Percentiles rank a stretch among this genome's conserved stretches.
Evolutionary conservation across 1,140 invertebrate species (phyloP).

Genomic region (Drosophila ogumai): DNA sequence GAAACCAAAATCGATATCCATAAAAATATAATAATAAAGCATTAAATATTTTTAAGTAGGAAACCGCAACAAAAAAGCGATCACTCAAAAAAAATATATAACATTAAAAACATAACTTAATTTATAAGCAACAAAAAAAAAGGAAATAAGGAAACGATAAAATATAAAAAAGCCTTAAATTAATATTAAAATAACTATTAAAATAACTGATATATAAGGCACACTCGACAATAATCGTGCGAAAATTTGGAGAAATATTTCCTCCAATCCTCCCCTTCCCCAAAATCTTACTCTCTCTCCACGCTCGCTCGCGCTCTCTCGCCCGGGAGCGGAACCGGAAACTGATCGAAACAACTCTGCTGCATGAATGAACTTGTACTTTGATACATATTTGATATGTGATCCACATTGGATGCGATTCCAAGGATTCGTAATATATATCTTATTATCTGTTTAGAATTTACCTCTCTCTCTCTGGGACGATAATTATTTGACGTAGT

Average conservation of each 20-base stretch:
- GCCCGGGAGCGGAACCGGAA: constrained; percentile 31
- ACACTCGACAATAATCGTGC: constrained; percentile 4
- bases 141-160: constrained; percentile 15
- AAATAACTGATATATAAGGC: constrained; percentile 36
- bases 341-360: constrained; percentile 82
- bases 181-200: constrained; percentile 41
- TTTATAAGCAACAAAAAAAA: constrained; percentile 36
- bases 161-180: constrained; percentile 21
- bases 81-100: constrained; percentile 25
- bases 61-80: constrained; percentile 11
- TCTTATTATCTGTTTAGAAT: constrained; percentile 21
- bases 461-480: background rate
- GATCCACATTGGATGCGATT: constrained; percentile 14
- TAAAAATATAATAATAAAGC: constrained; percentile 24
- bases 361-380: constrained; percentile 50
- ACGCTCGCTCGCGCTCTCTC: background rate
- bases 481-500: constrained; percentile 8
- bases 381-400: constrained; percentile 16
- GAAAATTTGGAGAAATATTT: constrained; percentile 21
- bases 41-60: constrained; percentile 57
- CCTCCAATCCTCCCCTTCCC: constrained; percentile 19
- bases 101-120: constrained; percentile 61
- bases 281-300: background rate
- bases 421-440: constrained; percentile 23
- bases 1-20: constrained; percentile 46